These are phyloP conservation scores for Emydocephalus ijimae DNA, from an alignment of 2,113 vertebrate genomes.

Conservation along the genomic window DNA sequence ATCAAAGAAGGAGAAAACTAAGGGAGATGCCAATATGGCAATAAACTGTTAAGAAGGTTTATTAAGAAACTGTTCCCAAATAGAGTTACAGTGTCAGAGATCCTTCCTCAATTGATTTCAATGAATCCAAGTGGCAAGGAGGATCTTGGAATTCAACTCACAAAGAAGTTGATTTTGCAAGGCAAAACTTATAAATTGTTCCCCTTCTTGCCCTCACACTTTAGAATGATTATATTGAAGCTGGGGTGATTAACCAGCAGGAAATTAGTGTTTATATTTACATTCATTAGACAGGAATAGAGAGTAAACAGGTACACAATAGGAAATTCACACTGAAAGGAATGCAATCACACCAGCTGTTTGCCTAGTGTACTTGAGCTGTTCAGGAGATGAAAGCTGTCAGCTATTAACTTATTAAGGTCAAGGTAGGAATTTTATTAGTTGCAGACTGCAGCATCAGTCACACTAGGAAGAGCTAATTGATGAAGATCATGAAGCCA, in stretches of 20 bases:
- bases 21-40: background rate
- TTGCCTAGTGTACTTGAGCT: background rate
- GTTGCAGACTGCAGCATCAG: background rate
- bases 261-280: background rate
- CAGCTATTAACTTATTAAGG: background rate
- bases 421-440: background rate
- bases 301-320: background rate
- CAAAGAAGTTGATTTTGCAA: background rate
- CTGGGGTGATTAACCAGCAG: background rate
- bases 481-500: background rate
- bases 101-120: background rate
- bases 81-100: background rate
- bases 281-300: background rate
- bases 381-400: background rate
- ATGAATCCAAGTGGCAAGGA: background rate
- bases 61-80: background rate
- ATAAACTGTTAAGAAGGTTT: background rate
- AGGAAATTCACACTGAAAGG: background rate
- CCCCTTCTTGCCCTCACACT: background rate
- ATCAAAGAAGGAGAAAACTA: background rate
- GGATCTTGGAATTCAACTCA: background rate
- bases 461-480: background rate
- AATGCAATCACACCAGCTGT: background rate
- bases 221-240: background rate
- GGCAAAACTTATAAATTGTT: background rate